These are phyloP conservation scores for Chrysocyon brachyurus DNA, from an alignment of 2,797 vertebrate genomes.

Conservation along the genomic window DNA sequence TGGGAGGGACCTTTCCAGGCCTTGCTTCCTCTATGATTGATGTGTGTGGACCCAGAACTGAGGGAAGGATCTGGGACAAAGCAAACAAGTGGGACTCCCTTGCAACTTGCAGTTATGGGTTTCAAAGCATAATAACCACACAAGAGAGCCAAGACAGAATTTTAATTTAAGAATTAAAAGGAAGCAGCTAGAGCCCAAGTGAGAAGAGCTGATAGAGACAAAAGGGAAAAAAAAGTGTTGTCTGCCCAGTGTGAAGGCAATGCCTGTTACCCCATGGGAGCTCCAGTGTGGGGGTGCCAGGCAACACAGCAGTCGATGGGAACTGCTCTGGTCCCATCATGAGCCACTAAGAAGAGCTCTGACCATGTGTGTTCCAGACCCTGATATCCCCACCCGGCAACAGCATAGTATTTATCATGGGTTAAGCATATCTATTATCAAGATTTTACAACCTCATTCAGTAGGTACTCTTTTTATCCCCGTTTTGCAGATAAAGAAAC, in stretches of 20 bases:
- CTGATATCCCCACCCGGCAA: not conserved
- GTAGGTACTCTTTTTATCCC: not conserved
- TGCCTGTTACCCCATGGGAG: not conserved
- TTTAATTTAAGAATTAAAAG: not conserved
- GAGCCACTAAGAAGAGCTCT: not conserved
- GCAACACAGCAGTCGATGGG: not conserved
- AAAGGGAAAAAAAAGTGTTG: not conserved
- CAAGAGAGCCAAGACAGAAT: constrained; percentile 21
- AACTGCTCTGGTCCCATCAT: not conserved
- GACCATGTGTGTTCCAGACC: not conserved
- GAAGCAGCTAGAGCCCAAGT: not conserved
- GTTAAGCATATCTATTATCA: not conserved
- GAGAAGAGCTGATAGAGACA: not conserved
- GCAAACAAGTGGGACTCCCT: not conserved
- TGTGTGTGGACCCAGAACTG: not conserved
- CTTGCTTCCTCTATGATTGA: not conserved
- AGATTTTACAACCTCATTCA: not conserved
- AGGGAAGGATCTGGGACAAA: constrained; percentile 1
- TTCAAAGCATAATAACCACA: not conserved
- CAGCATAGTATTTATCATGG: not conserved
- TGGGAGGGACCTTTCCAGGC: not conserved
- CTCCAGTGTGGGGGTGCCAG: not conserved
- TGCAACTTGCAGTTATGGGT: not conserved
- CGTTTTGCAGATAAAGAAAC: constrained; percentile 5
- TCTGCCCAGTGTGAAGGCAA: not conserved